Evolutionary conservation across 2,888 invertebrate species (phyloP).

Genomic region (Buathra laborator): DNA sequence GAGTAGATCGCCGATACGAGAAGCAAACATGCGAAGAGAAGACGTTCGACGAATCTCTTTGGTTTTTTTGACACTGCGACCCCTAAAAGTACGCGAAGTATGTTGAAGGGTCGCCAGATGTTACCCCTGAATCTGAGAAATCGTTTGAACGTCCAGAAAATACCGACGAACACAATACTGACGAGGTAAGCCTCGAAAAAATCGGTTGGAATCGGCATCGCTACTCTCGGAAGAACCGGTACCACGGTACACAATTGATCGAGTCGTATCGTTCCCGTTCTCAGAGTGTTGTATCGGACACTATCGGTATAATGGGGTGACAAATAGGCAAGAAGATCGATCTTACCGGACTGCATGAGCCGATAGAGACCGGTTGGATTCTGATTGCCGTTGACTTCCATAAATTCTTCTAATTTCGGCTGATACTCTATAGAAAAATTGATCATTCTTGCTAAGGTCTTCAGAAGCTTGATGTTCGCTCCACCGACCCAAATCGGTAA

Average conservation of each 20-base stretch:
- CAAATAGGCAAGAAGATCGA: conserved; percentile 41
- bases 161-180: conserved; percentile 31
- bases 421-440: conserved; percentile 67
- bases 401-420: background rate
- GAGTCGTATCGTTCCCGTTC: conserved; percentile 25
- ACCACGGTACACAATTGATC: conserved; percentile 64
- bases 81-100: conserved; percentile 63
- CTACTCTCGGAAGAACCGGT: conserved; percentile 39
- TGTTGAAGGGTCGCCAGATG: conserved; percentile 53
- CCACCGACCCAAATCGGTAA: conserved; percentile 4
- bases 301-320: conserved; percentile 3
- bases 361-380: background rate
- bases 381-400: background rate
- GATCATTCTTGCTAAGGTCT: conserved; percentile 29
- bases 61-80: conserved; percentile 43
- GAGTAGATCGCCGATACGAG: conserved; percentile 63
- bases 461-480: conserved; percentile 38
- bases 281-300: background rate
- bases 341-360: conserved; percentile 25
- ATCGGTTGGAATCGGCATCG: background rate
- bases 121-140: conserved; percentile 52
- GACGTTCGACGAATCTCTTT: conserved; percentile 43
- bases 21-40: conserved; percentile 54
- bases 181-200: conserved; percentile 33
- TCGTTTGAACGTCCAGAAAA: conserved; percentile 30